Conservation (phyloP, 2,797 vertebrate genomes). For the Sebastes miniatus region DNA sequence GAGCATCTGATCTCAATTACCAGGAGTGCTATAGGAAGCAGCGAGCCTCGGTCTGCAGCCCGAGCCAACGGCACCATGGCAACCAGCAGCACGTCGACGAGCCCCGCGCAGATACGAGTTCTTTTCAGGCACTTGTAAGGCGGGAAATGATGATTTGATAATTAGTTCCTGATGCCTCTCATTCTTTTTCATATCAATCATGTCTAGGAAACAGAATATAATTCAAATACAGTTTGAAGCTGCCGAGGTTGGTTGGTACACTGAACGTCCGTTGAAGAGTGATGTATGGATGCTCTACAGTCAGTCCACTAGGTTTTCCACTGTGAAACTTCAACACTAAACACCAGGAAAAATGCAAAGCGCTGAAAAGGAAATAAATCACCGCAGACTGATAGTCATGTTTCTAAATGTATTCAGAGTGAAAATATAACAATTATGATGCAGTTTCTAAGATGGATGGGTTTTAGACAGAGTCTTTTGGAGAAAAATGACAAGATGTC, state of each 20-base stretch:
- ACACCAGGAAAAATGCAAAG: background rate
- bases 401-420: background rate
- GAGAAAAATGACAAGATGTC: background rate
- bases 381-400: background rate
- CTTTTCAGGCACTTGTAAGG: constrained; percentile 59
- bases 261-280: background rate
- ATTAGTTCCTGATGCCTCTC: constrained; percentile 77
- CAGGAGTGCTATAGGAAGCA: constrained; percentile 77
- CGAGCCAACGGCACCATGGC: constrained; percentile 62
- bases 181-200: constrained; percentile 77
- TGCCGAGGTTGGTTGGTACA: background rate
- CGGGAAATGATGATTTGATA: constrained; percentile 74
- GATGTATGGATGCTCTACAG: constrained; percentile 1
- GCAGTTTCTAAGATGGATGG: background rate
- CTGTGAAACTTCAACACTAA: constrained; percentile 5
- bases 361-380: background rate
- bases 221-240: constrained; percentile 41
- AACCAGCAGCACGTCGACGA: constrained; percentile 51
- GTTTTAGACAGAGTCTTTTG: background rate
- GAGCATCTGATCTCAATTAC: constrained; percentile 92
- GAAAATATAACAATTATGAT: background rate
- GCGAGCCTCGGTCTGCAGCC: constrained; percentile 55
- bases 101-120: constrained; percentile 48
- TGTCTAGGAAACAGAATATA: constrained; percentile 48
- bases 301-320: constrained; percentile 1